Percentiles rank a stretch among this genome's conserved stretches.
Evolutionary conservation across 2,797 vertebrate species (phyloP).

Genomic region (Centropyge bicolor): DNA sequence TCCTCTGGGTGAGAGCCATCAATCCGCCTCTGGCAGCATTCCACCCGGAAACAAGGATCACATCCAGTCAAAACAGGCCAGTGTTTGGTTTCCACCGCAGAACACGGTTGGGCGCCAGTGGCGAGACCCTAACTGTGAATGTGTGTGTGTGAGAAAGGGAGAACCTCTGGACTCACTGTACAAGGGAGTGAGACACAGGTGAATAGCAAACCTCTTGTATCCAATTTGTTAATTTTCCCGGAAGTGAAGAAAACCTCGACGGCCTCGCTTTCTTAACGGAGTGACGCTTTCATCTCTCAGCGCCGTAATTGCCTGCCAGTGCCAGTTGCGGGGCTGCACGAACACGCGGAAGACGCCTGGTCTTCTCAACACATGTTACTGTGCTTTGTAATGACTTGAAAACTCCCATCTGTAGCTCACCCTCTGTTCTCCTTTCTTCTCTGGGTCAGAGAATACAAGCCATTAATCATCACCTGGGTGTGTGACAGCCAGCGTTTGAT

Average conservation of each 20-base stretch:
- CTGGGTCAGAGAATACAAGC: conserved; percentile 83
- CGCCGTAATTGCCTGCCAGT: conserved; percentile 63
- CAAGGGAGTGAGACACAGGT: conserved; percentile 64
- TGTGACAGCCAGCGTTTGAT: conserved; percentile 81
- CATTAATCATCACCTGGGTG: conserved; percentile 87
- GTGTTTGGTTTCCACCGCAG: conserved; percentile 84
- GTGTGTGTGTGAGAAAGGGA: conserved; percentile 47
- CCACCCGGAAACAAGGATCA: conserved; percentile 83
- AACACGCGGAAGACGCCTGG: conserved; percentile 61
- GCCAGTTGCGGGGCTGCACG: conserved; percentile 51
- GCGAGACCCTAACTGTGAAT: conserved; percentile 61
- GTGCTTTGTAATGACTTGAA: conserved; percentile 81
- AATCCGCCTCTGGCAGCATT: conserved; percentile 76
- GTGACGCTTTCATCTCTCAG: conserved; percentile 74
- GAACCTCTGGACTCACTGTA: conserved; percentile 53
- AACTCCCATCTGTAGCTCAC: conserved; percentile 79
- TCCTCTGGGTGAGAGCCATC: conserved; percentile 79
- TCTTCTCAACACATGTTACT: conserved; percentile 79
- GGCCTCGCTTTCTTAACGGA: conserved; percentile 41
- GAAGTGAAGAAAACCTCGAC: conserved; percentile 68
- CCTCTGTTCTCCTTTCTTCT: conserved; percentile 78
- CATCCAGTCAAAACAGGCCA: conserved; percentile 81
- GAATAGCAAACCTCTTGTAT: conserved; percentile 65
- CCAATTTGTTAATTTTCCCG: conserved; percentile 75
- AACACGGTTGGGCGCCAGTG: conserved; percentile 76